phyloP scores from a whole-genome alignment of 2,113 vertebrate genomes.

The Etheostoma cragini region DNA sequence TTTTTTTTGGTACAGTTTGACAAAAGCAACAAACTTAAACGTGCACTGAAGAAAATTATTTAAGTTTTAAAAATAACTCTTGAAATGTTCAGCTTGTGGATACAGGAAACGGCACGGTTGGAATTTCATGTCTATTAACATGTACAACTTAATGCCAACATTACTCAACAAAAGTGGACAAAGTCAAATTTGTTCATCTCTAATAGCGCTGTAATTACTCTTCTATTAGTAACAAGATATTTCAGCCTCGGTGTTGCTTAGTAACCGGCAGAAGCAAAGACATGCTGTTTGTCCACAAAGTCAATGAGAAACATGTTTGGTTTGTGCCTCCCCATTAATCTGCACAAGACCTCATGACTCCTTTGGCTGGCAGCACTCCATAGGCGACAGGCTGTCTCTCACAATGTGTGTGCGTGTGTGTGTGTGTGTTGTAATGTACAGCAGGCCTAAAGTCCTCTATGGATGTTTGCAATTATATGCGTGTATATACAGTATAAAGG shows the following conservation, averaged over 20 bases:
- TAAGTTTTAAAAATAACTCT: constrained; percentile 38
- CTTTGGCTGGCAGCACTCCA: constrained; percentile 67
- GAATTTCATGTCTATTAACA: constrained; percentile 31
- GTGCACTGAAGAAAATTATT: constrained; percentile 5
- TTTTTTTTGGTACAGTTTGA: background rate
- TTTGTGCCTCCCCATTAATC: constrained; percentile 79
- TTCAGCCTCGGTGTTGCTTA: constrained; percentile 62
- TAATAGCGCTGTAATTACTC: constrained; percentile 76
- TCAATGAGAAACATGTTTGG: constrained; percentile 80
- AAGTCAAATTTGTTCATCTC: constrained; percentile 67
- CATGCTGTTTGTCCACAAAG: constrained; percentile 65
- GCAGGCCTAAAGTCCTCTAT: constrained; percentile 19
- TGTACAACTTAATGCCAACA: constrained; percentile 41
- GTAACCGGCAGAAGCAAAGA: constrained; percentile 73
- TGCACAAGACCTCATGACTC: constrained; percentile 74
- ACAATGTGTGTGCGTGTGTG: constrained; percentile 38
- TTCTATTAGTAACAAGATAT: constrained; percentile 79
- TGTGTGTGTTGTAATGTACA: constrained; percentile 36
- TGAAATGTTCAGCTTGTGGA: constrained; percentile 39
- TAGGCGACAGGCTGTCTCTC: constrained; percentile 57
- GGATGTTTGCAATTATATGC: constrained; percentile 24
- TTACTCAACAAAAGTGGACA: constrained; percentile 67
- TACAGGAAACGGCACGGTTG: constrained; percentile 42
- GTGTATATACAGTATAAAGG: background rate
- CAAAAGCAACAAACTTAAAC: background rate